phyloP scores from a whole-genome alignment of 2,113 vertebrate species.

The Erythrolamprus reginae region DNA sequence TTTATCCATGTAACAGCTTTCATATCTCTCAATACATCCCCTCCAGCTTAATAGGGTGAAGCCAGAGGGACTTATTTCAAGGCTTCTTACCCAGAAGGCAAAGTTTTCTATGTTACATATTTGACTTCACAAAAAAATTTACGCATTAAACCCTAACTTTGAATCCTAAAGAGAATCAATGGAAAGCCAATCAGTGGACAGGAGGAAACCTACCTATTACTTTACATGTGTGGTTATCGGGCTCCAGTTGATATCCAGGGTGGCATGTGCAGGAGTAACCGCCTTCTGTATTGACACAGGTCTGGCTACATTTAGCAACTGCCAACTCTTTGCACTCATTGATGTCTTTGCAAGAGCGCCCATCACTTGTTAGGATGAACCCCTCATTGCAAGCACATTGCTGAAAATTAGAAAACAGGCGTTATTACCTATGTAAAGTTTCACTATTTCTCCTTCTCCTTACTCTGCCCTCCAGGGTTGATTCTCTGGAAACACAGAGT shows the following conservation, averaged over 20 bases:
- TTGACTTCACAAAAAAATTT: neutral
- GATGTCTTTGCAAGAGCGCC: conserved; percentile 71
- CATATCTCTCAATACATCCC: neutral
- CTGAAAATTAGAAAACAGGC: conserved; percentile 57
- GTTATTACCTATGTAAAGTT: neutral
- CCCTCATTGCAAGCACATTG: conserved; percentile 77
- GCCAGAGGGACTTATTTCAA: neutral
- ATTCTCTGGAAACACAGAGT: neutral
- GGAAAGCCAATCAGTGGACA: neutral
- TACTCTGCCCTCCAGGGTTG: neutral
- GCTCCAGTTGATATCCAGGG: conserved; percentile 78
- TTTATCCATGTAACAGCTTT: neutral
- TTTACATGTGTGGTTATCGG: conserved; percentile 78
- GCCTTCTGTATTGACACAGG: conserved; percentile 74
- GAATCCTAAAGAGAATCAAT: neutral
- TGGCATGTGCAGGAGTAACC: conserved; percentile 80
- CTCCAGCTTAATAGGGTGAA: neutral
- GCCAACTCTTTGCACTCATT: conserved; percentile 71
- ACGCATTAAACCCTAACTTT: neutral
- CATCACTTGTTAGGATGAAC: conserved; percentile 61
- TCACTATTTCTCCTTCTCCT: neutral
- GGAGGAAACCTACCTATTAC: conserved; percentile 67
- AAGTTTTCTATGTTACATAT: neutral
- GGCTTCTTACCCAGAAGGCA: neutral
- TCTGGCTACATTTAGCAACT: conserved; percentile 72